A percentile compares a stretch with the other conserved stretches of the same genome.
Evolutionary conservation across 2,888 invertebrate genomes (phyloP).

Genomic region (Notodonta ziczac): DNA sequence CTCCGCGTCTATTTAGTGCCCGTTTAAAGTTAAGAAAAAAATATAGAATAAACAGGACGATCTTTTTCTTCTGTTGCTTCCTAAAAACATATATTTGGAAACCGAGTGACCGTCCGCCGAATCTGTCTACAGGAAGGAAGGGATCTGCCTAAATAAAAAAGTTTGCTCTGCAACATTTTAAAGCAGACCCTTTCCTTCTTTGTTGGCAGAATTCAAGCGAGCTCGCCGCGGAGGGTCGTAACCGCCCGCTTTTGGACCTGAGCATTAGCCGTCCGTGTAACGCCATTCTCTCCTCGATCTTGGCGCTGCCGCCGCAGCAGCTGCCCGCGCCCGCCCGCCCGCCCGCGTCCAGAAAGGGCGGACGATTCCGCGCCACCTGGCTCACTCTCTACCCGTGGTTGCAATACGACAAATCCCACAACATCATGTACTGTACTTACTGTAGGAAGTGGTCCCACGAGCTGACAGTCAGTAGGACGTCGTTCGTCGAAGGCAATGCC

Average conservation of each 20-base stretch:
- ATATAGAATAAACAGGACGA: slow-evolving; percentile 48
- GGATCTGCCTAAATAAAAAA: slow-evolving; percentile 65
- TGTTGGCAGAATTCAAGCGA: slow-evolving; percentile 85
- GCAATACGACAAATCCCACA: slow-evolving; percentile 87
- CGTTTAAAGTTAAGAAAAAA: slow-evolving; percentile 7
- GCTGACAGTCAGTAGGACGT: slow-evolving; percentile 88
- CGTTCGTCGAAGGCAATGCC: slow-evolving; percentile 90
- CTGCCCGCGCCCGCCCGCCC: slow-evolving; percentile 47
- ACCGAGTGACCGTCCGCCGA: slow-evolving; percentile 14
- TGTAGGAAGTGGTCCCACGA: slow-evolving; percentile 89
- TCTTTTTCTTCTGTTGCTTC: slow-evolving; percentile 68
- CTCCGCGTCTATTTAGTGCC: background rate
- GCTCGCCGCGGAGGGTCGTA: slow-evolving; percentile 37
- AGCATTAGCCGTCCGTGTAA: slow-evolving; percentile 42
- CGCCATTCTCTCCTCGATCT: slow-evolving; percentile 52
- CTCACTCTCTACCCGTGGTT: slow-evolving; percentile 89
- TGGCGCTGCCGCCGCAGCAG: slow-evolving; percentile 60
- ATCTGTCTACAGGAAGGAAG: slow-evolving; percentile 74
- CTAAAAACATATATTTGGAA: slow-evolving; percentile 12
- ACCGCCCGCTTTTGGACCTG: slow-evolving; percentile 51
- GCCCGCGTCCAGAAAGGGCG: slow-evolving; percentile 77
- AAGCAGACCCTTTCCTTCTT: slow-evolving; percentile 87
- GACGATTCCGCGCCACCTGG: slow-evolving; percentile 89
- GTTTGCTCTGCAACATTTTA: slow-evolving; percentile 38
- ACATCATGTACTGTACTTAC: slow-evolving; percentile 90